Percentiles rank a stretch among this genome's conserved stretches.
These are phyloP conservation scores for Heliconius cydno DNA, from an alignment of 2,888 invertebrate species.

Conservation along the genomic window DNA sequence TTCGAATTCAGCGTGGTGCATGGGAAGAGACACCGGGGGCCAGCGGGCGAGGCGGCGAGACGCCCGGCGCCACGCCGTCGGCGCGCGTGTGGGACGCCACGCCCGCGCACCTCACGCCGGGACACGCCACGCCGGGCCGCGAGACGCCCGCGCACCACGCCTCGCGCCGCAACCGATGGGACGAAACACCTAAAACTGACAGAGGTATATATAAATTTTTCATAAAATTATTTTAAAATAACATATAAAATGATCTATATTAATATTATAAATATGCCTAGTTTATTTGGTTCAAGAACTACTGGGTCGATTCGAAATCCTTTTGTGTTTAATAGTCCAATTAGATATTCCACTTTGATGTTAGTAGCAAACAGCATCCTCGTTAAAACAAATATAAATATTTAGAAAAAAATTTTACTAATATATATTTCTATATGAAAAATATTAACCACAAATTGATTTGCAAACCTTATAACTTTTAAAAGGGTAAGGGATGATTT, in stretches of 20 bases:
- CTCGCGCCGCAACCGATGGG: constrained; percentile 98
- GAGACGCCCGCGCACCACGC: constrained; percentile 91
- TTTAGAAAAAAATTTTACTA: background rate
- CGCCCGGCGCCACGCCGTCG: constrained; percentile 96
- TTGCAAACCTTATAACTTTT: too few species aligned
- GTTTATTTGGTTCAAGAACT: background rate
- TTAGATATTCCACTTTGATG: too few species aligned
- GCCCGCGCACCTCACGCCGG: constrained; percentile 95
- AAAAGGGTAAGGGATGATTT: too few species aligned
- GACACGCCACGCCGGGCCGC: constrained; percentile 91
- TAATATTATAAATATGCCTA: background rate
- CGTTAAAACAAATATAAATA: too few species aligned
- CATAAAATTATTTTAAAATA: background rate
- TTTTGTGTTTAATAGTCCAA: too few species aligned
- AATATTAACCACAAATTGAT: too few species aligned
- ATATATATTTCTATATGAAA: too few species aligned
- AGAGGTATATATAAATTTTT: constrained; percentile 81
- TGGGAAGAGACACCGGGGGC: constrained; percentile 99
- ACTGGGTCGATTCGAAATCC: too few species aligned
- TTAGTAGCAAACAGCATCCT: too few species aligned
- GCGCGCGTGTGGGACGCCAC: constrained; percentile 98
- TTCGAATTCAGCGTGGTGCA: constrained; percentile 74
- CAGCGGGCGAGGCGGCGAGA: constrained; percentile 89
- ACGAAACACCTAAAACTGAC: constrained; percentile 99
- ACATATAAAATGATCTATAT: too few species aligned